Evolutionary conservation across 2,113 vertebrate genomes (phyloP).

Genomic region (Channa maculata): DNA sequence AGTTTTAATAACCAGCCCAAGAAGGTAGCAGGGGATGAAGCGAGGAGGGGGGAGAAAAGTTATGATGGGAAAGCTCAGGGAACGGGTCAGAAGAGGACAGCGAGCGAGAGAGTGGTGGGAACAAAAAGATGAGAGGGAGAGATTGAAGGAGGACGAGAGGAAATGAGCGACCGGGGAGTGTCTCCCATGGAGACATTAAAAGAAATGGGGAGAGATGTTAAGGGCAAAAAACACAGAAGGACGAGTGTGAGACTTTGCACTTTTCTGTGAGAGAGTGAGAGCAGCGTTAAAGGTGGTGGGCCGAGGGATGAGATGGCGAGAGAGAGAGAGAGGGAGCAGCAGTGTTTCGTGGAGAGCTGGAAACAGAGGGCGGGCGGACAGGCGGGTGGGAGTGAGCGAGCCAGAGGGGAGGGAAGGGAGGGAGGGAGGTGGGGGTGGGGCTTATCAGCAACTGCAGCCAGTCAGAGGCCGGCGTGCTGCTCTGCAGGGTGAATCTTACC

Average conservation of each 20-base stretch:
- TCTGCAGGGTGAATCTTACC: slow-evolving; percentile 82
- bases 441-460: slow-evolving; percentile 70
- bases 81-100: slow-evolving; percentile 42
- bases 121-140: slow-evolving; percentile 13
- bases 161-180: slow-evolving; percentile 29
- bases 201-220: slow-evolving; percentile 26
- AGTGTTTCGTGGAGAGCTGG: slow-evolving; percentile 45
- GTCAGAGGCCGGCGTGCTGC: slow-evolving; percentile 67
- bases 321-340: slow-evolving; percentile 15
- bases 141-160: slow-evolving; percentile 24
- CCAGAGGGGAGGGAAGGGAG: slow-evolving; percentile 51
- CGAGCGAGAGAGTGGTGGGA: slow-evolving; percentile 20
- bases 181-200: slow-evolving; percentile 14
- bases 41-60: neutral
- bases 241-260: slow-evolving; percentile 60
- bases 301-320: slow-evolving; percentile 16
- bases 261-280: slow-evolving; percentile 36
- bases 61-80: slow-evolving; percentile 17
- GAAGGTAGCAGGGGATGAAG: neutral
- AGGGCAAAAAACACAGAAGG: slow-evolving; percentile 36
- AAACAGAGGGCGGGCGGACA: slow-evolving; percentile 53
- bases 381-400: slow-evolving; percentile 51
- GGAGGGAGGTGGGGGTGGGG: slow-evolving; percentile 53
- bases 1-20: neutral
- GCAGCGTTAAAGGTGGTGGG: slow-evolving; percentile 38